Evolutionary conservation across 1,140 invertebrate species (phyloP).

Genomic region (Berghia stephanieae): DNA sequence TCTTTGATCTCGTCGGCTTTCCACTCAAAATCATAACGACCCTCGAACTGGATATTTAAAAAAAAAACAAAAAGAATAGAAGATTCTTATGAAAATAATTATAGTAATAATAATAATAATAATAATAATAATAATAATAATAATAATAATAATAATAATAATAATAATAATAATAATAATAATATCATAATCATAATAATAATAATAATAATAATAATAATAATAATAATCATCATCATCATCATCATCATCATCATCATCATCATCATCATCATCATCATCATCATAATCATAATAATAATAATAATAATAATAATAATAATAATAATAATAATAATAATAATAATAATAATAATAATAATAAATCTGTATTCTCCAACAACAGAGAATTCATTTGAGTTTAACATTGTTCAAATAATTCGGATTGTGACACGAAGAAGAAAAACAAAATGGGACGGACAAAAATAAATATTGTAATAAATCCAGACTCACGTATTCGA

Average conservation of each 20-base stretch:
- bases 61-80: too few relatives aligned
- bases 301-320: background rate
- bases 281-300: too few relatives aligned
- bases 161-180: background rate
- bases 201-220: background rate
- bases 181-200: background rate
- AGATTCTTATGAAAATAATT: background rate
- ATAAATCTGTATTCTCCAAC: background rate
- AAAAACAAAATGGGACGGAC: too few relatives aligned
- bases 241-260: background rate
- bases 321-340: background rate
- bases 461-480: too few relatives aligned
- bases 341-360: background rate
- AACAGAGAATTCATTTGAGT: too few relatives aligned
- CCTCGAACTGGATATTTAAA: constrained; percentile 84
- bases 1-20: constrained; percentile 82
- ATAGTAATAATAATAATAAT: background rate
- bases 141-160: too few relatives aligned
- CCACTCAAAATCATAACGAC: constrained; percentile 85
- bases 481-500: constrained; percentile 42
- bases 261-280: background rate
- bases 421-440: too few relatives aligned
- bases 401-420: too few relatives aligned
- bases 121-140: background rate
- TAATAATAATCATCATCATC: too few relatives aligned